Conservation (phyloP, 2,888 invertebrate species). For the Rhagonycha lutea region DNA sequence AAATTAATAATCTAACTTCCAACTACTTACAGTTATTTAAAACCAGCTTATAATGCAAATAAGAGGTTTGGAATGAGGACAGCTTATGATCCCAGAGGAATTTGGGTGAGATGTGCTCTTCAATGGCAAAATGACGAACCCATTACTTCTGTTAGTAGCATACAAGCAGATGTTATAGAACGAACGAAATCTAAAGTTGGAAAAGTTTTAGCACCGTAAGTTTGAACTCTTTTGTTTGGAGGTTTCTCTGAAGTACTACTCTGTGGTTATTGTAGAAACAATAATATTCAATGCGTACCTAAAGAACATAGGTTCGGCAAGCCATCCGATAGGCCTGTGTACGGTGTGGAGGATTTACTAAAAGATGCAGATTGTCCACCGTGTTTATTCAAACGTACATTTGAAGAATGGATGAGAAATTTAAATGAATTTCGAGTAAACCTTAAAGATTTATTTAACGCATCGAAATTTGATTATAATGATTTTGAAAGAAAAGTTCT, state of each 20-base stretch:
- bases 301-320: conserved; percentile 58
- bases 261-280: conserved; percentile 44
- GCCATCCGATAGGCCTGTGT: conserved; percentile 48
- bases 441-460: conserved; percentile 44
- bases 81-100: conserved; percentile 57
- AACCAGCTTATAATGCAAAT: conserved; percentile 54
- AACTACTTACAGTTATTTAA: conserved; percentile 42
- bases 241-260: not conserved
- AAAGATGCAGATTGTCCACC: conserved; percentile 42
- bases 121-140: conserved; percentile 51
- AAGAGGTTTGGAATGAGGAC: conserved; percentile 57
- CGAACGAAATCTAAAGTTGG: conserved; percentile 53
- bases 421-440: conserved; percentile 55
- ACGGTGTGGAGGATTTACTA: conserved; percentile 56
- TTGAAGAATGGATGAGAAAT: conserved; percentile 56
- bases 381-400: conserved; percentile 50
- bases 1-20: not conserved
- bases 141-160: conserved; percentile 49
- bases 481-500: conserved; percentile 40
- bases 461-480: conserved; percentile 40
- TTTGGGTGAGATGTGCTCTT: conserved; percentile 55
- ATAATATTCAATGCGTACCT: conserved; percentile 57
- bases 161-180: conserved; percentile 55
- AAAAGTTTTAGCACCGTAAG: conserved; percentile 54
- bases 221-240: not conserved